Percentiles rank a stretch among this genome's conserved stretches.
phyloP scores from a whole-genome alignment of 2,113 vertebrate genomes.

The Anser cygnoides region DNA sequence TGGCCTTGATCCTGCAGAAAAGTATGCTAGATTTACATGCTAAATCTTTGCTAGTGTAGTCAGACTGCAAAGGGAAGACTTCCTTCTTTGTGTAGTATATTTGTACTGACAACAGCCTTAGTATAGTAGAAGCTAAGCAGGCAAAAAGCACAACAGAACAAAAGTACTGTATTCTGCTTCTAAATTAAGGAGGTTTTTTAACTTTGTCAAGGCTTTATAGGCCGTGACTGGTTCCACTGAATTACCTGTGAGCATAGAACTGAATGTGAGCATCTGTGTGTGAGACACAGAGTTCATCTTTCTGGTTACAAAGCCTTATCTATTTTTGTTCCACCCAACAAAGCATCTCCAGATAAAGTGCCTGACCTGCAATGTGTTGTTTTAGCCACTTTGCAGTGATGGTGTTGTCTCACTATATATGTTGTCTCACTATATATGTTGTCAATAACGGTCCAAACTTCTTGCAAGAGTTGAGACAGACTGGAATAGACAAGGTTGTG shows the following conservation, averaged over 20 bases:
- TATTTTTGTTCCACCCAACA: neutral
- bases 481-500: constrained; percentile 20
- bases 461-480: neutral
- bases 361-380: neutral
- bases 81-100: neutral
- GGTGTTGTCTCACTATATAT: neutral
- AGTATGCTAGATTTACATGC: neutral
- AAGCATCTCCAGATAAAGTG: neutral
- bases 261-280: neutral
- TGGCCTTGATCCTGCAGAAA: neutral
- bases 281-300: neutral
- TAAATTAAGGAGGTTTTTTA: neutral
- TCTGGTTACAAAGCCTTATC: neutral
- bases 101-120: neutral
- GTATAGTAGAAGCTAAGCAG: neutral
- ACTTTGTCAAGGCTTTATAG: neutral
- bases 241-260: neutral
- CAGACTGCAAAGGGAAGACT: neutral
- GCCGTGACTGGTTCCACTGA: neutral
- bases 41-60: neutral
- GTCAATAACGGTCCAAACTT: neutral
- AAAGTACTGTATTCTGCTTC: neutral
- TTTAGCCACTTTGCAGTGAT: neutral
- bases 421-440: neutral
- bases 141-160: neutral